These are phyloP conservation scores for Clistopyga incitator DNA, from an alignment of 2,888 invertebrate genomes.

Conservation along the genomic window DNA sequence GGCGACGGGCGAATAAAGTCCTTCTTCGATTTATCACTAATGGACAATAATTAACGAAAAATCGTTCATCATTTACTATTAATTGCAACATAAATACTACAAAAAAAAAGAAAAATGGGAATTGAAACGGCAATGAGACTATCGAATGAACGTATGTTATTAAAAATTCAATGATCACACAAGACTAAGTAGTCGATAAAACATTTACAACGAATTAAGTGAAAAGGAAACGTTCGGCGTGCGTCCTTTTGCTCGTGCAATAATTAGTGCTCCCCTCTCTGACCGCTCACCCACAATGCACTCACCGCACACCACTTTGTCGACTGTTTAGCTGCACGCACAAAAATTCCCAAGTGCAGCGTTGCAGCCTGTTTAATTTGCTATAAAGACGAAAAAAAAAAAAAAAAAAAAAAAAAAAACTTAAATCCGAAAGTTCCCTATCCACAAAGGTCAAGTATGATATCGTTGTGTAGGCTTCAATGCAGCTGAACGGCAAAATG, in stretches of 20 bases:
- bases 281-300: no score
- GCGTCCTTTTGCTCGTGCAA: not conserved
- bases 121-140: no score
- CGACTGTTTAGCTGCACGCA: no score
- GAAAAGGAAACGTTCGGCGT: no score
- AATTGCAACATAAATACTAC: not conserved
- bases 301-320: no score
- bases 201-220: no score
- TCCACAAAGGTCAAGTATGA: slow-evolving; percentile 6
- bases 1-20: not conserved
- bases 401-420: not conserved
- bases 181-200: no score
- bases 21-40: not conserved
- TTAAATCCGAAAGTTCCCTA: not conserved
- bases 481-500: not conserved
- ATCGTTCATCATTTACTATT: no score
- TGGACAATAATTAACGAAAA: not conserved
- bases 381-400: not conserved
- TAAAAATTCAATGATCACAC: no score
- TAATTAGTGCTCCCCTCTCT: no score
- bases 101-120: not conserved
- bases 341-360: not conserved
- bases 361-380: not conserved
- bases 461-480: not conserved
- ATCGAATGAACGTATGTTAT: no score